phyloP scores from a whole-genome alignment of 2,113 vertebrate genomes.

The Corydoras sp. region DNA sequence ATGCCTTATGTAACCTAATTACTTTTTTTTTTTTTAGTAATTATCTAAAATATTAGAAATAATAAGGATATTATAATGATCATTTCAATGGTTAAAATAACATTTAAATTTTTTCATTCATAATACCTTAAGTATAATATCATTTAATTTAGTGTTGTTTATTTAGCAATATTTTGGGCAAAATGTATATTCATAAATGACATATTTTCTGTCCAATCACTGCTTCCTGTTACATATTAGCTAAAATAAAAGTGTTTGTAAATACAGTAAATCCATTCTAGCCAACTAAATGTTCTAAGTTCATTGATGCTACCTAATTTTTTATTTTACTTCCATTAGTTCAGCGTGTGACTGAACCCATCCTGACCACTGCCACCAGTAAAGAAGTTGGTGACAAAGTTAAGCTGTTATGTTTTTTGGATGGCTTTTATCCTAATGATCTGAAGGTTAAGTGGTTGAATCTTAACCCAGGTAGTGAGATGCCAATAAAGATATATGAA shows the following conservation, averaged over 20 bases:
- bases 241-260: no score
- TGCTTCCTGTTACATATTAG: no score
- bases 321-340: conserved; percentile 37
- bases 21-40: neutral
- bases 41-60: neutral
- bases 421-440: conserved; percentile 39
- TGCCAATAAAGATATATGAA: conserved; percentile 5
- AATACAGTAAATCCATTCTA: neutral
- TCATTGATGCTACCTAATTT: conserved; percentile 2
- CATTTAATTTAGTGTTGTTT: no score
- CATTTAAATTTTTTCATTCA: no score
- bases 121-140: no score
- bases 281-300: neutral
- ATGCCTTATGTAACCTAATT: neutral
- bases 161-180: no score
- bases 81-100: no score
- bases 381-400: conserved; percentile 22
- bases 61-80: no score
- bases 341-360: conserved; percentile 9
- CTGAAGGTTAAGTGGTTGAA: conserved; percentile 44
- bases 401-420: conserved; percentile 55
- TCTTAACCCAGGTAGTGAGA: fast-evolving
- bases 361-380: conserved; percentile 44
- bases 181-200: no score
- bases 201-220: no score